Evolutionary conservation across 2,888 invertebrate genomes (phyloP).

Genomic region (Blomia tropicalis): DNA sequence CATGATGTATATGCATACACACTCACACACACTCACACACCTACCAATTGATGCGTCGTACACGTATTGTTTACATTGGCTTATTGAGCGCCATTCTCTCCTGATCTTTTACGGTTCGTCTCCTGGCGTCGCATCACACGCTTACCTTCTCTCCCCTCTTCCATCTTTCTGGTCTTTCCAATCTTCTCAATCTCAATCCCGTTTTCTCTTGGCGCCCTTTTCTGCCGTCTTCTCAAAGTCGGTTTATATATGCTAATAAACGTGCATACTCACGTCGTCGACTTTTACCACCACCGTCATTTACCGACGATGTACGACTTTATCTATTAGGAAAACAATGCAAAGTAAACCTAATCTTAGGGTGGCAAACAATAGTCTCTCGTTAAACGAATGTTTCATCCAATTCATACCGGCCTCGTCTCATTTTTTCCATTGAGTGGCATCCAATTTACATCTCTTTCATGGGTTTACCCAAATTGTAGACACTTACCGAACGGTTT

Average conservation of each 20-base stretch:
- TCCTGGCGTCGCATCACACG: too few relatives aligned
- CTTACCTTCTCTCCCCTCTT: too few relatives aligned
- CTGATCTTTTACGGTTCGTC: too few relatives aligned
- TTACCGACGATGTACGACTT: too few relatives aligned
- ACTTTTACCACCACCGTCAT: too few relatives aligned
- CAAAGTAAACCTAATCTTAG: slow-evolving; percentile 1
- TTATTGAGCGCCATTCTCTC: background rate
- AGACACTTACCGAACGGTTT: too few relatives aligned
- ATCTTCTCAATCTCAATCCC: background rate
- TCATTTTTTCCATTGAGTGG: background rate
- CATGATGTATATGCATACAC: too few relatives aligned
- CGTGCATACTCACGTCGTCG: slow-evolving; percentile 13
- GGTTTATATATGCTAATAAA: slow-evolving; percentile 14
- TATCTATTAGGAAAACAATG: slow-evolving; percentile 14
- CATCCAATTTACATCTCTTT: background rate
- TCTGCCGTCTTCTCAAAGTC: too few relatives aligned
- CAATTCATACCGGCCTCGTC: too few relatives aligned
- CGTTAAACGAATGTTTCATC: background rate
- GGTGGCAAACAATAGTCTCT: background rate
- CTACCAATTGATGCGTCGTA: background rate
- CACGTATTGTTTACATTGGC: slow-evolving; percentile 1
- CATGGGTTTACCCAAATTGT: too few relatives aligned
- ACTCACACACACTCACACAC: too few relatives aligned
- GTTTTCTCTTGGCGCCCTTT: too few relatives aligned
- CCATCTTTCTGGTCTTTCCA: background rate